Conservation (phyloP, 2,797 vertebrate genomes). For the Lacerta viridis region DNA sequence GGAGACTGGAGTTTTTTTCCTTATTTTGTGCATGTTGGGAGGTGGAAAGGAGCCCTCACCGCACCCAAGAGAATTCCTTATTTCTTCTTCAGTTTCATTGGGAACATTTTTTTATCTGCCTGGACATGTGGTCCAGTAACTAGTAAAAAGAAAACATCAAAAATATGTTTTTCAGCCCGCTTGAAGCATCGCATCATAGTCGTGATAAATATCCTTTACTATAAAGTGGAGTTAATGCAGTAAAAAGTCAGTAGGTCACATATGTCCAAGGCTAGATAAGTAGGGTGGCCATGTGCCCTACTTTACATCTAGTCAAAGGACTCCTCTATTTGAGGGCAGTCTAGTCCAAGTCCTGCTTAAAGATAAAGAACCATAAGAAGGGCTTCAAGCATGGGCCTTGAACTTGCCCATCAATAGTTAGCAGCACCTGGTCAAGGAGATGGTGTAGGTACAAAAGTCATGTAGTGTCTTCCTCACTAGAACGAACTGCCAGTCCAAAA, state of each 20-base stretch:
- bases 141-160: slow-evolving; percentile 13
- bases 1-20: slow-evolving; percentile 14
- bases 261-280: slow-evolving; percentile 5
- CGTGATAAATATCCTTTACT: neutral
- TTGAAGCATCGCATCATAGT: slow-evolving; percentile 3
- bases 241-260: neutral
- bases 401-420: too few relatives aligned
- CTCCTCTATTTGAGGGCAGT: neutral
- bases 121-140: slow-evolving; percentile 20
- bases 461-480: too few relatives aligned
- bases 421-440: too few relatives aligned
- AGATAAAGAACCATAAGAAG: neutral
- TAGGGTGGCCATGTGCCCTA: too few relatives aligned
- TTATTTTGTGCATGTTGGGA: slow-evolving; percentile 20
- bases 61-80: neutral
- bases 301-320: too few relatives aligned
- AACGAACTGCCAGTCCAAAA: too few relatives aligned
- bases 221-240: neutral
- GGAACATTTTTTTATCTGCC: slow-evolving; percentile 29
- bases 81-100: neutral
- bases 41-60: neutral
- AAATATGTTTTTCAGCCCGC: neutral
- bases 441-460: too few relatives aligned
- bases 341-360: neutral
- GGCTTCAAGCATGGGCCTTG: too few relatives aligned